These are phyloP conservation scores for Anoplopoma fimbria DNA, from an alignment of 2,113 vertebrate genomes.

Conservation along the genomic window DNA sequence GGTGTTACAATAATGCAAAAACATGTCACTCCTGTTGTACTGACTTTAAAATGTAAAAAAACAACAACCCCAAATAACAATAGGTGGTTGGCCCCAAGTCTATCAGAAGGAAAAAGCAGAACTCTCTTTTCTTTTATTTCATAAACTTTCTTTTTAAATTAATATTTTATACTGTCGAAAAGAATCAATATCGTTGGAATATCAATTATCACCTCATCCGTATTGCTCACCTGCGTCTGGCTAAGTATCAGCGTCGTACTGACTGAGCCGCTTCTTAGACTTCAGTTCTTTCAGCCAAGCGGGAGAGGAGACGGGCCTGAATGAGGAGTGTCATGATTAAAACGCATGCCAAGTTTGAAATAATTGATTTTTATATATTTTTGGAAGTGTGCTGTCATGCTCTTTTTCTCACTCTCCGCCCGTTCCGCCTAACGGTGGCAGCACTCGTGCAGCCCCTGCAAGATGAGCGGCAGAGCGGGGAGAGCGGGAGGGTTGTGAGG, in stretches of 20 bases:
- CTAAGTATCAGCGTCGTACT: constrained; percentile 87
- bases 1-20: neutral
- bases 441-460: constrained; percentile 79
- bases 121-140: neutral
- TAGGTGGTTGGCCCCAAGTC: neutral
- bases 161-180: neutral
- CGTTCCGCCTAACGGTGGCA: constrained; percentile 82
- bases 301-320: constrained; percentile 84
- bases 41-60: neutral
- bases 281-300: constrained; percentile 94
- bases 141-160: neutral
- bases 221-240: constrained; percentile 43
- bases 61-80: neutral
- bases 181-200: neutral
- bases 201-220: neutral
- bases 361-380: neutral
- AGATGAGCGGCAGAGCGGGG: constrained; percentile 55
- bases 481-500: constrained; percentile 43
- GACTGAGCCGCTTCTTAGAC: constrained; percentile 91
- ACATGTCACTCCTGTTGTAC: neutral
- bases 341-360: neutral
- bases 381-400: neutral
- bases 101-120: neutral
- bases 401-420: constrained; percentile 84
- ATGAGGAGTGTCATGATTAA: constrained; percentile 31